Evolutionary conservation across 2,797 vertebrate species (phyloP).

Genomic region (Steatocranus sp.): DNA sequence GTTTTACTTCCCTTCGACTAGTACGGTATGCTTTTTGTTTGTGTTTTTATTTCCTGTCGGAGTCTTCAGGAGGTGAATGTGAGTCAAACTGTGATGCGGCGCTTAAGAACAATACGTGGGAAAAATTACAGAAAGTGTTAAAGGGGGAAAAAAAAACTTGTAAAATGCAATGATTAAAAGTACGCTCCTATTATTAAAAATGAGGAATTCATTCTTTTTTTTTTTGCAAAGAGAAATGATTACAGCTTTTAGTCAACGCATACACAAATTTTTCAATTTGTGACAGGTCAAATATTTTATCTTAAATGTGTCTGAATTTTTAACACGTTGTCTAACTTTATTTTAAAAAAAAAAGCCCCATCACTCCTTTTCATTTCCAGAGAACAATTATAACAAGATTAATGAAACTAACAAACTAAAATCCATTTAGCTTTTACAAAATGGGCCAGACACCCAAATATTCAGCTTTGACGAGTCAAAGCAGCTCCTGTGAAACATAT

Average conservation of each 20-base stretch:
- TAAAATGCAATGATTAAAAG: neutral
- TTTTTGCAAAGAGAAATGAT: neutral
- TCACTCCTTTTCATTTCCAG: neutral
- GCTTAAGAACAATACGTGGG: neutral
- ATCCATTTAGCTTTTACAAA: constrained; percentile 50
- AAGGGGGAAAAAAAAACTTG: neutral
- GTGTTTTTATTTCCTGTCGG: neutral
- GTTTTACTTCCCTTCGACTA: neutral
- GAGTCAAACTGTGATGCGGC: neutral
- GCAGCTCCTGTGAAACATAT: constrained; percentile 50
- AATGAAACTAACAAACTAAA: constrained; percentile 52
- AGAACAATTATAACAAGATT: constrained; percentile 37
- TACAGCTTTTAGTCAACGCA: neutral
- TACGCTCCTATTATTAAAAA: neutral
- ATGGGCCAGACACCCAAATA: constrained; percentile 29
- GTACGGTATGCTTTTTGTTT: neutral
- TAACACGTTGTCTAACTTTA: neutral
- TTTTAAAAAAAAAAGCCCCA: neutral
- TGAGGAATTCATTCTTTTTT: neutral
- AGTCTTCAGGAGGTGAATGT: neutral
- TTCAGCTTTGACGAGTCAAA: constrained; percentile 28
- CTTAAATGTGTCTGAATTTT: neutral
- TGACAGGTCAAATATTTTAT: neutral
- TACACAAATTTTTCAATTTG: neutral
- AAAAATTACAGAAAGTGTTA: neutral